Base-by-base conservation (phyloP, 2,888 invertebrate genomes). In the Serrognathus titanus region DNA sequence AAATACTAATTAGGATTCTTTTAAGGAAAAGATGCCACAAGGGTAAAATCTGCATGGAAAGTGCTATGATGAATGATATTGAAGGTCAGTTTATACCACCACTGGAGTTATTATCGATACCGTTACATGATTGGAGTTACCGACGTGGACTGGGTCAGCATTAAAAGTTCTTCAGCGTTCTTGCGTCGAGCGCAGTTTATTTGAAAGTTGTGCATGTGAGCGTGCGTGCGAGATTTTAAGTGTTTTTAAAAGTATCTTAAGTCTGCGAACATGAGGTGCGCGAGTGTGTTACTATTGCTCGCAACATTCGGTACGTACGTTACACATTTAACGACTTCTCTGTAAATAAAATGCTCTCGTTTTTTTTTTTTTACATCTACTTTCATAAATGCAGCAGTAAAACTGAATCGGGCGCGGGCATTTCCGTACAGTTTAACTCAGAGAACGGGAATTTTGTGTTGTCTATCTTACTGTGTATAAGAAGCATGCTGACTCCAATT, bases 81-180 rank as follows among this genome's bases (percentile, higher is more conserved):
- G 49, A 49, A 49, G 49, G 49, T 49, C 49, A 49, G 16, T 36
- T 31, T 49, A 38, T 36, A 49, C 49, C 49, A 49, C 49, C 43
- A 43, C 8, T 39, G 24, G 6, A 41, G 24, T 35, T 41, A 52
- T 13, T 40, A 51, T 46, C 45, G 61, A 51, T 60, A 61, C 63
- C 63, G 63, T 63, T 63, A 62, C 54, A 55, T 50, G 61, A 60
- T 63, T 63, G 61, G 62, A 41, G 62, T 48, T 31, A 31, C 24
- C 24, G 24, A 31, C 24, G 59, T 53, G 48, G 63, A 62, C 59
- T 63, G 58, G 63, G 63, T 63, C 63, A 63, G 56, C 53, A 54
- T 61, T 48, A 50, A 55, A 54, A 51, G 53, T 38, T 53, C 49
- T 55, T 24, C 52, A 47, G 56, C 45, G 55, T 61, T 51, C 45